Evolutionary conservation across 2,888 invertebrate genomes (phyloP), one percentile per base, ranked within the genome.

Genomic region (Ceraclea dissimilis): DNA sequence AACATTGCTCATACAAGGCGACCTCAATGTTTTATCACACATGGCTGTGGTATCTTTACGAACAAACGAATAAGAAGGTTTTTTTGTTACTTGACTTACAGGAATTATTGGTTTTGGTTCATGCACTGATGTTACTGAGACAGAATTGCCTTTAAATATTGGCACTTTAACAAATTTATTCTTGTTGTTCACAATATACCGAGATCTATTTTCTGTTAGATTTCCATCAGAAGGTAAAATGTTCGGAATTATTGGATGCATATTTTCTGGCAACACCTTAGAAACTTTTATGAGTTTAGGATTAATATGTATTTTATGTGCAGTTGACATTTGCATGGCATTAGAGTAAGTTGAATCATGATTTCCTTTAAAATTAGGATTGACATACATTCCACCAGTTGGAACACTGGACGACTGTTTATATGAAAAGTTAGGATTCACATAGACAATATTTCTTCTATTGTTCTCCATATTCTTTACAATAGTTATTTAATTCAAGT

Each of bases 291-390:
- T 65, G 66, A 78, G 75, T 68, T 74, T 72, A 26, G 79, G 80
- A 66, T 79, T 80, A 0, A 79, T 67, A 67, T 74, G 75, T 62
- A 79, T 78, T 65, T 66, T 73, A 44, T 67, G 57, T 33, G 39
- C 17, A 18, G 26, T 11, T 26, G 26, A 6, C 4, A 10, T 6
- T 26, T 26, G 26, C 10, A 10, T 10, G 10, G 26, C 26, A 26
- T 26, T 26, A 26, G 26, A 26, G 26, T 26, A 26, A 26, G 4
- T 6, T 26, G 26, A 6, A 6, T 26, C 26, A 21, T 31, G 19
- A 48, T 18, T 33, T 13, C 44, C 50, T 18, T 70, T 72, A 61
- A 75, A 77, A 67, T 75, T 72, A 6, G 76, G 76, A 63, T 77
- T 76, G 18, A 77, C 68, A 60, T 73, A 74, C 11, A 52, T 33